A percentile compares a stretch with the other conserved stretches of the same genome.
phyloP scores from a whole-genome alignment of 1,140 invertebrate genomes.

The Ips nitidus region DNA sequence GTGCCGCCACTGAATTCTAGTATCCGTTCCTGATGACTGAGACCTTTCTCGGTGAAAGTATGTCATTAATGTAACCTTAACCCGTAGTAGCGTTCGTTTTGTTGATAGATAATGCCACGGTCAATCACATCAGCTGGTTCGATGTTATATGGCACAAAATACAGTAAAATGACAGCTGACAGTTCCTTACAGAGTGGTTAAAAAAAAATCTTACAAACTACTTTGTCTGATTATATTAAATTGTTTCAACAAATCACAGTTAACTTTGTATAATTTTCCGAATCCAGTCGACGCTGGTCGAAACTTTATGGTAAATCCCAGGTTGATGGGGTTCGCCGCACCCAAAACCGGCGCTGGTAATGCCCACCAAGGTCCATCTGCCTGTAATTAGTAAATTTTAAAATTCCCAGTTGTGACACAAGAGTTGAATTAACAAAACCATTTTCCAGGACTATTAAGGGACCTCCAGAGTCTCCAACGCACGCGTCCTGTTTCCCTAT shows the following conservation, averaged over 20 bases:
- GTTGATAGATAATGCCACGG: slow-evolving; percentile 1
- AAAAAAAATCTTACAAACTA: no score
- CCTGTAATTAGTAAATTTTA: slow-evolving; percentile 48
- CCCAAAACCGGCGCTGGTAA: slow-evolving; percentile 84
- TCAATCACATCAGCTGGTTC: not conserved
- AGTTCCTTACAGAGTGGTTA: no score
- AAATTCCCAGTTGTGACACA: not conserved
- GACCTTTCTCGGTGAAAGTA: slow-evolving; percentile 48
- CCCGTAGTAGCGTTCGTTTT: slow-evolving; percentile 25
- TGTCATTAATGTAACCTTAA: slow-evolving; percentile 48
- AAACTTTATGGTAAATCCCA: slow-evolving; percentile 80
- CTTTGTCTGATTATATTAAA: no score
- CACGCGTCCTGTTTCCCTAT: slow-evolving; percentile 81
- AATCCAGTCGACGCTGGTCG: slow-evolving; percentile 73
- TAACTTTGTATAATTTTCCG: slow-evolving; percentile 53
- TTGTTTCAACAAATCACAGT: not conserved
- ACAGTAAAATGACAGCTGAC: no score
- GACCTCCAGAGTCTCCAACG: slow-evolving; percentile 82
- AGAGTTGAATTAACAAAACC: slow-evolving; percentile 25
- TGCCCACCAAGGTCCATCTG: slow-evolving; percentile 77
- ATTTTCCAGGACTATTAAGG: slow-evolving; percentile 66
- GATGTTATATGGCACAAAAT: no score
- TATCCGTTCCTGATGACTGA: slow-evolving; percentile 34
- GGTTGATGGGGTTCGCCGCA: slow-evolving; percentile 84
- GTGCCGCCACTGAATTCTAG: not conserved